Base-by-base conservation (phyloP, 1,140 invertebrate genomes). In the Pseudomyrmex cubaensis region DNA sequence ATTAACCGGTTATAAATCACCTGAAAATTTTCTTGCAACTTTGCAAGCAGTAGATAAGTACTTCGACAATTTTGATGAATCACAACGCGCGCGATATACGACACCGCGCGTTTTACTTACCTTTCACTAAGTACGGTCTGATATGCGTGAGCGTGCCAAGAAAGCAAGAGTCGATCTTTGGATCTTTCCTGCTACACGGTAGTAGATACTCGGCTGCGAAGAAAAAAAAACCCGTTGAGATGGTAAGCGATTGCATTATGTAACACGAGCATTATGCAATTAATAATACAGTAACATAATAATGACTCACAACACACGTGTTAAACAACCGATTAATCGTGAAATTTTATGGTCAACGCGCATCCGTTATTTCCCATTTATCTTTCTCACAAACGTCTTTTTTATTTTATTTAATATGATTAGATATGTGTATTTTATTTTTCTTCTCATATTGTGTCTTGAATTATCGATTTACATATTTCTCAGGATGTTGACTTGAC, bases 191-290 rank as follows among this genome's bases (percentile, higher is more conserved):
- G 64, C 93, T 95, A 92, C 97, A 97, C 8, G 96, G 96, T 73
- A 96, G 83, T 85, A 97, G 96, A 90, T 97, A 97, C 85, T 97
- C 96, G 73, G 96, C 97, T 97, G 95, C 13, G 25, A 96, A 95
- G 91, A 70, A 56, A 69, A 63, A 12, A 46, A 77, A 67, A 46
- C 5, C 35, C 5, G 3, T 52, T 52, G 13, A 35, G 35, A 78
- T 15, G 56, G 2, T 48, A 80, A 9, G 44, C 54, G 66, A 59
- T 48, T 25, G 46, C 44, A 25, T 80, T 59, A 48, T 12, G 44
- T 17, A 80, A 80, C 9, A 5, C 35, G 35, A 5, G 9, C 8
- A 80, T 80, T 70, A 80, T 20, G 20, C 35, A 80, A 80, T 80
- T 80, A 72, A 80, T 78, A 70, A 78, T 44, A 59, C 20, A n/a